Evolutionary conservation across 1,140 invertebrate genomes (phyloP).

Genomic region (Drosophila carrolli): DNA sequence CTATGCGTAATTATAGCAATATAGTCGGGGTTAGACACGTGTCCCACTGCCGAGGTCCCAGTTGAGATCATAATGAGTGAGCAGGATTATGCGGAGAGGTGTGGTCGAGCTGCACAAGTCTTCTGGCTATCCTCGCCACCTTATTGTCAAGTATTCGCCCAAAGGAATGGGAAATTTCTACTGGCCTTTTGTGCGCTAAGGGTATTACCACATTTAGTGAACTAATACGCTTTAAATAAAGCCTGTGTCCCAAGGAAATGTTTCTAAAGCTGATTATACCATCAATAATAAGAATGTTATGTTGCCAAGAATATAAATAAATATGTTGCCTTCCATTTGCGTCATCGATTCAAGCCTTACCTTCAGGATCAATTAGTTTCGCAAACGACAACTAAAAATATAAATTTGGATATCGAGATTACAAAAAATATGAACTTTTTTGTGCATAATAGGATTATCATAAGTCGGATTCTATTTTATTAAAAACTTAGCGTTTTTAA

Average conservation of each 20-base stretch:
- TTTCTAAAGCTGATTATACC: not conserved
- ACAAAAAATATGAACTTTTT: not conserved
- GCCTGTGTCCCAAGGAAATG: not conserved
- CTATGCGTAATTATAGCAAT: slow-evolving; percentile 69
- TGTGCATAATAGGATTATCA: not conserved
- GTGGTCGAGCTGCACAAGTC: slow-evolving; percentile 56
- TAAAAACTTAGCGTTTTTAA: too few species aligned
- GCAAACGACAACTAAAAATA: too few species aligned
- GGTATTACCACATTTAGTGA: slow-evolving; percentile 17
- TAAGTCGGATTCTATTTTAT: not conserved
- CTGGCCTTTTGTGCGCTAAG: not conserved
- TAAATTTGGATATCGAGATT: too few species aligned
- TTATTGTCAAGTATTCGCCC: slow-evolving; percentile 40
- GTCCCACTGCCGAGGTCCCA: slow-evolving; percentile 14
- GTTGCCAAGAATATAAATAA: too few species aligned
- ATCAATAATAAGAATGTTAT: not conserved
- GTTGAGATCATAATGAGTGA: slow-evolving; percentile 39
- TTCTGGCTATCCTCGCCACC: slow-evolving; percentile 21
- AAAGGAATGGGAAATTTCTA: slow-evolving; percentile 19
- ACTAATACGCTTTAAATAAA: slow-evolving; percentile 11
- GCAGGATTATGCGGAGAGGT: slow-evolving; percentile 60
- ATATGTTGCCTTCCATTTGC: not conserved
- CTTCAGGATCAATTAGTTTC: too few species aligned
- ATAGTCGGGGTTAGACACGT: slow-evolving; percentile 53
- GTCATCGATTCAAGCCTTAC: not conserved